A percentile compares a stretch with the other conserved stretches of the same genome.
phyloP scores from a whole-genome alignment of 64 coral and sea anemone genomes.

The Hydrozoanthus tunicans region DNA sequence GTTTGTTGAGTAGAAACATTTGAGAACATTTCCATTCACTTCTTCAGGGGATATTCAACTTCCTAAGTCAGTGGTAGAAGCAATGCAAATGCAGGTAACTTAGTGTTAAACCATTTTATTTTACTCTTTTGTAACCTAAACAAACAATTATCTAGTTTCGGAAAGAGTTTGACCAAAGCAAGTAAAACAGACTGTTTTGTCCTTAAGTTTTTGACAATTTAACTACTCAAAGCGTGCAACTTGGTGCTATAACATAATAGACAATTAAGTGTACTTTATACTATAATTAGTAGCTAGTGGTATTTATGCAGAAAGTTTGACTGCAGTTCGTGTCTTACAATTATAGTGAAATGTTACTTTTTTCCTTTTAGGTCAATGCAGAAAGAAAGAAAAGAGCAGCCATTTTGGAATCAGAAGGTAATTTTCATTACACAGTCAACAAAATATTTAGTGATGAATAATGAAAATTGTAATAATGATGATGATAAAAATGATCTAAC shows the following conservation, averaged over 20 bases:
- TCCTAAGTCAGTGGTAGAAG: constrained; percentile 90
- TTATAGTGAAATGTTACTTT: background rate
- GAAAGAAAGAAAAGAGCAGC: constrained; percentile 95
- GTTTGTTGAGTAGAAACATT: background rate
- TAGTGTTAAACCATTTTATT: background rate
- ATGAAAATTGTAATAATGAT: no score
- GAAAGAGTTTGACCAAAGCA: background rate
- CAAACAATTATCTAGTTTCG: no score
- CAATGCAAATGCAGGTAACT: constrained; percentile 99
- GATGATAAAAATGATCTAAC: no score
- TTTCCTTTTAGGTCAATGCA: constrained; percentile 85
- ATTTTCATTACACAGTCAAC: background rate
- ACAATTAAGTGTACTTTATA: no score
- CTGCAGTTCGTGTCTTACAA: background rate
- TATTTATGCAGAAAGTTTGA: no score
- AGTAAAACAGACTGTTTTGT: background rate
- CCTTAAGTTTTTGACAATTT: background rate
- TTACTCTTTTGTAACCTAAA: background rate
- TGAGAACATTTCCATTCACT: background rate
- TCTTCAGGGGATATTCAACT: constrained; percentile 81
- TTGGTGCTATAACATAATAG: no score
- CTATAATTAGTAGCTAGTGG: no score
- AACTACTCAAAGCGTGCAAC: no score
- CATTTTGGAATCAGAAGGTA: constrained; percentile 95
- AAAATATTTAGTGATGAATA: no score